Conservation (phyloP, 2,797 vertebrate species). For the Cirrhinus molitorella region DNA sequence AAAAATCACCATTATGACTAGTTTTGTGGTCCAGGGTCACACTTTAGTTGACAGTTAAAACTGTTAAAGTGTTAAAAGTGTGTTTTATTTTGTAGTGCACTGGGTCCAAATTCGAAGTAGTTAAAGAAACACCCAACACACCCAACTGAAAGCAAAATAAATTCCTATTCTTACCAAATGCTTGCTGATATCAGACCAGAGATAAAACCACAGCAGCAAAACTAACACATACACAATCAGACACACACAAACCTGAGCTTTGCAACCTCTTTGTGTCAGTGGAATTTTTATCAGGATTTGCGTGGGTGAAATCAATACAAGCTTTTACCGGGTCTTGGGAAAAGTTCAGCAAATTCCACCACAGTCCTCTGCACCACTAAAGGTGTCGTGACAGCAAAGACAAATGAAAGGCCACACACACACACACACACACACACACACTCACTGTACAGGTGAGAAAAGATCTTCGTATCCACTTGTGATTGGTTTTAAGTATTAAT, state of each 20-base stretch:
- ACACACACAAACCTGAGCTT: conserved; percentile 41
- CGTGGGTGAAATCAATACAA: conserved; percentile 55
- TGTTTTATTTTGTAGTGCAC: not conserved
- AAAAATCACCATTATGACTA: too few relatives aligned
- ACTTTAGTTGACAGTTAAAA: not conserved
- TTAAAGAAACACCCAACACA: not conserved
- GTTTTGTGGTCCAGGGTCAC: too few relatives aligned
- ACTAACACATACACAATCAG: conserved; percentile 56
- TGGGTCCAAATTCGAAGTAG: not conserved
- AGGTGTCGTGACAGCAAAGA: conserved; percentile 39
- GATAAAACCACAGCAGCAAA: conserved; percentile 17
- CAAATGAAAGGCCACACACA: conserved; percentile 11
- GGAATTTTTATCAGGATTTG: conserved; percentile 53
- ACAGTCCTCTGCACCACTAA: conserved; percentile 52
- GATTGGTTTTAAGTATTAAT: conserved; percentile 1
- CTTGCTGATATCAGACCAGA: conserved; percentile 7
- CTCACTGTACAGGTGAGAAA: not conserved
- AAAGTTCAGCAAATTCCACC: conserved; percentile 68
- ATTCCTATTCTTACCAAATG: not conserved
- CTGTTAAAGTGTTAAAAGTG: not conserved
- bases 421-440: not conserved
- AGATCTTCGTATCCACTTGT: not conserved
- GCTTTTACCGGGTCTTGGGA: conserved; percentile 50
- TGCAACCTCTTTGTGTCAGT: conserved; percentile 49
- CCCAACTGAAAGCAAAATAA: not conserved